Conservation (phyloP, 2,113 vertebrate genomes). For the Ceyx margarethae region DNA sequence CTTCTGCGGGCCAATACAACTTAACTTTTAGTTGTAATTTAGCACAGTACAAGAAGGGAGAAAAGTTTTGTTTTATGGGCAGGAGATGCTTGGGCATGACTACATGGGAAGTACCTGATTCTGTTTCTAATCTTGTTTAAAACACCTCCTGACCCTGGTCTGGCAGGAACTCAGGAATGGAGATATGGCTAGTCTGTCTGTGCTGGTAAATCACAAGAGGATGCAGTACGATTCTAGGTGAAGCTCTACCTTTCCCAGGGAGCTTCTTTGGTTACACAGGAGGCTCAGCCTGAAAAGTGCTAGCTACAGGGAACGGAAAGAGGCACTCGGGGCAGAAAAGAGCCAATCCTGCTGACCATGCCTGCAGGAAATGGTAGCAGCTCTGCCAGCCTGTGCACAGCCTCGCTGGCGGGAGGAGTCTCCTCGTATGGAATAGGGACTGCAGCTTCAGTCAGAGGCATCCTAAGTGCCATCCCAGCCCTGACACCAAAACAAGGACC, state of each 20-base stretch:
- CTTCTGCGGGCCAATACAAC: background rate
- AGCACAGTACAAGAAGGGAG: background rate
- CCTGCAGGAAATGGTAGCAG: background rate
- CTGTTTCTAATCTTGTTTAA: background rate
- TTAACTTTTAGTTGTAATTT: background rate
- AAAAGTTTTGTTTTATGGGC: background rate
- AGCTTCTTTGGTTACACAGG: background rate
- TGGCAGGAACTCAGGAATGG: background rate
- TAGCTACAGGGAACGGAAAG: background rate
- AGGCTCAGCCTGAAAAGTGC: background rate
- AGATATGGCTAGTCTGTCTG: background rate
- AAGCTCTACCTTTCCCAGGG: background rate
- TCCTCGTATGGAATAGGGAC: background rate
- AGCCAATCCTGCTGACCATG: background rate
- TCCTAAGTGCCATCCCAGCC: background rate
- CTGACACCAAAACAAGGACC: background rate
- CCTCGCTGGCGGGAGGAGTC: background rate
- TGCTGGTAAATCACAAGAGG: background rate
- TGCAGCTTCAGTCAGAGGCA: background rate
- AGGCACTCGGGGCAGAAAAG: background rate
- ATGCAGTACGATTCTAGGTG: background rate
- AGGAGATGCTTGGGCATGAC: background rate
- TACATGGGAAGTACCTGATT: background rate
- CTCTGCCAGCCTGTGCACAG: background rate
- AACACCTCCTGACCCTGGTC: background rate